Evolutionary conservation across 2,888 invertebrate genomes (phyloP).

Genomic region (Amblyjoppa proteus): DNA sequence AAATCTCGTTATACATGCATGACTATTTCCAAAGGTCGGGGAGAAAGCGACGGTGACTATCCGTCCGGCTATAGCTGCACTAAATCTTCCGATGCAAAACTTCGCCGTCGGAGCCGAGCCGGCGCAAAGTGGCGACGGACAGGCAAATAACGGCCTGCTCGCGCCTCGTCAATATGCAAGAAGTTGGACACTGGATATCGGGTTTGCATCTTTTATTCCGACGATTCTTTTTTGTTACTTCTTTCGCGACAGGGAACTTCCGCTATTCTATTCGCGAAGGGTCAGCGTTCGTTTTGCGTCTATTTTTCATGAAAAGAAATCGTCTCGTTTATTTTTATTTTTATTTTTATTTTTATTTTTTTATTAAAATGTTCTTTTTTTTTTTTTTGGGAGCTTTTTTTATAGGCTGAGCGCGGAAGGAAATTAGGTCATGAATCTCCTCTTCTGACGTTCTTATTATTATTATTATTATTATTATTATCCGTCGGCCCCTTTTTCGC

Average conservation of each 20-base stretch:
- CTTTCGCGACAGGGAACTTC: background rate
- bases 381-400: background rate
- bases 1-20: constrained; percentile 52
- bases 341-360: too few relatives aligned
- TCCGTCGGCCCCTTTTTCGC: background rate
- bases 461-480: constrained; percentile 20
- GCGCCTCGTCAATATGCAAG: background rate
- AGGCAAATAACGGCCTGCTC: constrained; percentile 23
- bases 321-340: too few relatives aligned
- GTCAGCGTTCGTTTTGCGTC: too few relatives aligned
- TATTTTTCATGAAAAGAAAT: too few relatives aligned
- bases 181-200: constrained; percentile 20
- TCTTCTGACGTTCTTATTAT: background rate
- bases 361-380: too few relatives aligned
- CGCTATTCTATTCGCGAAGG: too few relatives aligned
- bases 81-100: background rate
- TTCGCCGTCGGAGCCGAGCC: background rate
- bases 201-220: background rate
- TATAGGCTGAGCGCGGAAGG: background rate
- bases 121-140: background rate
- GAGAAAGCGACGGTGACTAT: constrained; percentile 15
- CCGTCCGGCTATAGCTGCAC: constrained; percentile 26
- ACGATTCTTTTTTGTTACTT: constrained; percentile 5
- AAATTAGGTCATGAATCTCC: background rate
- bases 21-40: constrained; percentile 39